phyloP scores from a whole-genome alignment of 2,797 vertebrate genomes.

The Pipistrellus kuhlii region DNA sequence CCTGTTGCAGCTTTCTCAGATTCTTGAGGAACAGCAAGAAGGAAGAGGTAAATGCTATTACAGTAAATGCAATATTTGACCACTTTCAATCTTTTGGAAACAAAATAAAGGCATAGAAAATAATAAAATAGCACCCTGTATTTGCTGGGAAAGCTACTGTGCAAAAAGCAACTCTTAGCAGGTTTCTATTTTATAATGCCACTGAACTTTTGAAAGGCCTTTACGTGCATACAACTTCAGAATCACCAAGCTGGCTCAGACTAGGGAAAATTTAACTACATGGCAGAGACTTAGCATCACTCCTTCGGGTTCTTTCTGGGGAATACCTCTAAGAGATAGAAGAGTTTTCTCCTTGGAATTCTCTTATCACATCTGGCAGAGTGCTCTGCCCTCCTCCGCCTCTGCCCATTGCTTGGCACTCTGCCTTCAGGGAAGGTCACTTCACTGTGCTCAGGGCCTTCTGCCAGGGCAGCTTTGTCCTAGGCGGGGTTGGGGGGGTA shows the following conservation, averaged over 20 bases:
- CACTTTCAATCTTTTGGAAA: not conserved
- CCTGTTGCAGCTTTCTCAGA: not conserved
- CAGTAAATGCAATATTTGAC: not conserved
- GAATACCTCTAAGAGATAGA: conserved; percentile 12
- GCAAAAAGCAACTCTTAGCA: not conserved
- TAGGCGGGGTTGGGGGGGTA: not conserved
- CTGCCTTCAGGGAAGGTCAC: not conserved
- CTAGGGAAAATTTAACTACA: not conserved
- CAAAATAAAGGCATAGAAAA: conserved; percentile 22
- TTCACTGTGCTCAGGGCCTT: not conserved
- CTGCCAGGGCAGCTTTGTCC: not conserved
- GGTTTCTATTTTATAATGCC: not conserved
- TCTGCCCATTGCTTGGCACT: not conserved
- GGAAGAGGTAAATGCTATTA: not conserved
- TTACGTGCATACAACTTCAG: not conserved
- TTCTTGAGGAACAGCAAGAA: not conserved
- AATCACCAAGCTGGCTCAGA: not conserved
- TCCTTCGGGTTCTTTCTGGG: conserved; percentile 22
- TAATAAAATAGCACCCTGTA: not conserved
- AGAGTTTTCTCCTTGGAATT: conserved; percentile 41
- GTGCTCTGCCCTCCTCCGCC: not conserved
- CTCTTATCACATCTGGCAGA: conserved; percentile 34
- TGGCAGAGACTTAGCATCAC: not conserved
- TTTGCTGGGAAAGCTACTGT: not conserved
- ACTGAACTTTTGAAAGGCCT: not conserved